Conservation (phyloP, 2,888 invertebrate genomes). For the Amblyjoppa proteus region DNA sequence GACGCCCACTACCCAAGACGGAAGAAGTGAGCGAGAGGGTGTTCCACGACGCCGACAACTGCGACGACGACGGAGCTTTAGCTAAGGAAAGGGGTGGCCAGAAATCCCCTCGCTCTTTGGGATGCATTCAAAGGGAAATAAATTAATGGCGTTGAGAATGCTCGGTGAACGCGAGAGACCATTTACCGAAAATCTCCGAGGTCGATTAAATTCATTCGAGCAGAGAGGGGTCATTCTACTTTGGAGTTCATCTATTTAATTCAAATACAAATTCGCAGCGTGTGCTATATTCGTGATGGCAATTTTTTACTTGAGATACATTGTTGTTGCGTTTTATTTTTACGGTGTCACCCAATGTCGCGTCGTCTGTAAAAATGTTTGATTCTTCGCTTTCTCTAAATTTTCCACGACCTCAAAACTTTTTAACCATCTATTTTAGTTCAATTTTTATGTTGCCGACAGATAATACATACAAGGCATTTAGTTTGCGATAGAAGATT, state of each 20-base stretch:
- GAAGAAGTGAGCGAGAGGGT: slow-evolving; percentile 82
- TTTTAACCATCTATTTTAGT: no score
- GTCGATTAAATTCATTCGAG: slow-evolving; percentile 68
- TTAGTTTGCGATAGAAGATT: no score
- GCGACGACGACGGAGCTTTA: slow-evolving; percentile 70
- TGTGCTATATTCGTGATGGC: background rate
- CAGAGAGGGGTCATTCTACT: background rate
- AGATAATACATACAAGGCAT: no score
- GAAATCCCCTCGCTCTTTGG: slow-evolving; percentile 55
- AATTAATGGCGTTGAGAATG: slow-evolving; percentile 80
- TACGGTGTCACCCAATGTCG: no score
- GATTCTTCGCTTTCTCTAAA: no score
- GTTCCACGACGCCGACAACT: slow-evolving; percentile 61
- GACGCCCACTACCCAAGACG: slow-evolving; percentile 82
- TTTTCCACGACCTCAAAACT: no score
- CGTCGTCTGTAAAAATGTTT: no score
- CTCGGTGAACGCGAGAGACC: slow-evolving; percentile 66
- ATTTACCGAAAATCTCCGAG: slow-evolving; percentile 67
- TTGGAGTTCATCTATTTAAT: slow-evolving; percentile 2
- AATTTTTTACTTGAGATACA: no score
- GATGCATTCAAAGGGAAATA: slow-evolving; percentile 84
- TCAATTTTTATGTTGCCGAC: no score
- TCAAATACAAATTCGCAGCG: background rate
- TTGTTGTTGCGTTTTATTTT: no score
- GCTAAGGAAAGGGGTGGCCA: slow-evolving; percentile 73